These are phyloP conservation scores for Epizoanthus scotinus DNA, from an alignment of 92 coral and sea anemone genomes.

Conservation along the genomic window DNA sequence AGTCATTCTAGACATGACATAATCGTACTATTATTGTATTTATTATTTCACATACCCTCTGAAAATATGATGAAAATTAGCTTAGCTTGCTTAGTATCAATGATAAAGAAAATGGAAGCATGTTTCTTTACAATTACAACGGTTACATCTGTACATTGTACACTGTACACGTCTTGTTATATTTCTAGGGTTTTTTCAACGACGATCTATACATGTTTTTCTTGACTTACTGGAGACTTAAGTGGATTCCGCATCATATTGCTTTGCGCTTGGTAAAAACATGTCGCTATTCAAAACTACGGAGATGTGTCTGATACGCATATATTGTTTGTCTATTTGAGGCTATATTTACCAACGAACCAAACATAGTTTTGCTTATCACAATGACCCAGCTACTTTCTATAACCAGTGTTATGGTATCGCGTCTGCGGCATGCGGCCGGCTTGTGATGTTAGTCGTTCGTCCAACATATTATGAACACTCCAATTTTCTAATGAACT, in stretches of 20 bases:
- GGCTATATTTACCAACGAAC: slow-evolving; percentile 1
- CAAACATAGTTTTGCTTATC: slow-evolving; percentile 16
- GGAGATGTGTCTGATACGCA: background rate
- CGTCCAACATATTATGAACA: background rate
- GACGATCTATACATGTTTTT: background rate
- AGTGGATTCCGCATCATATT: too few species aligned
- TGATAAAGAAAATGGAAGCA: background rate
- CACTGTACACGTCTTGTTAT: background rate
- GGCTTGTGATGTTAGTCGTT: background rate
- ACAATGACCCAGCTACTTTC: slow-evolving; percentile 8
- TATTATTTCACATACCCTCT: background rate
- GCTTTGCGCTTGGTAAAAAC: too few species aligned
- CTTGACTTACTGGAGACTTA: slow-evolving; percentile 3
- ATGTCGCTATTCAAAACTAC: too few species aligned
- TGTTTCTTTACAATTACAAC: background rate
- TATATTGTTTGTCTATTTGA: background rate
- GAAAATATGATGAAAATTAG: background rate
- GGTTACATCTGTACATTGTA: background rate
- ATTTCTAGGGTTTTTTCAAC: background rate
- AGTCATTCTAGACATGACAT: too few species aligned
- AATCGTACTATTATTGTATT: background rate
- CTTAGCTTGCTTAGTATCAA: background rate
- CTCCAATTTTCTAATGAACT: background rate
- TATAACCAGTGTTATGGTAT: background rate
- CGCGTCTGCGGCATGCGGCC: too few species aligned